Base-by-base conservation (phyloP, 1,140 invertebrate genomes). In the Trichomalopsis sarcophagae region DNA sequence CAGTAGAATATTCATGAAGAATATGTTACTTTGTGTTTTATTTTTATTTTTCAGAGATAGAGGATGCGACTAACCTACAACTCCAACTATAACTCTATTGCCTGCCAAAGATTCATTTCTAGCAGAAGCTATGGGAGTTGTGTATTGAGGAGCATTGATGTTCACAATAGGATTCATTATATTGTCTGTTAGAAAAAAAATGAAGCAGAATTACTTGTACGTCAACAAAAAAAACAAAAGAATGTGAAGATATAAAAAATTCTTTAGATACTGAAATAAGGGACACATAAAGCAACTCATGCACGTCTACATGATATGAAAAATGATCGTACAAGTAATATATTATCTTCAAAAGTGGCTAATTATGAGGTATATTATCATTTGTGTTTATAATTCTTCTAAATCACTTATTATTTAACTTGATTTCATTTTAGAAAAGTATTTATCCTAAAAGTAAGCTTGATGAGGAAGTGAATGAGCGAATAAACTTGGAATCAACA, bases 271-370 rank as follows among this genome's bases (percentile, higher is more conserved):
- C 87, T 77, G 93, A 94, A 89, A 91, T 91, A 78, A 92, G 91
- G 87, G 88, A 33, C 88, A 75, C 92, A 93, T 85, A 92, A 91
- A 84, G 88, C 89, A 55, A 95, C 94, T 14, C 94, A 94, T 89
- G 92, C 92, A 77, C 92, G 93, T 79, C 90, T 96, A 84, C 95
- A 96, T 87, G 94, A 95, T 89, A 94, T 95, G n/a, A 2, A 95
- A 94, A 87, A 96, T 89, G 96, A 97, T 89, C 94, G 95, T 3
- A 97, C 96, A 87, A 96, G 96, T 89, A 97, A 95, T 92, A 96
- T 98, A 71, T 92, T 98, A 33, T 97, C 96, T 90, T 93, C 98
- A 50, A 97, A 98, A 94, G 97, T 98, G 91, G 96, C 97, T 89
- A 97, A 97, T 91, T 98, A 97, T 91, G 97, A 98, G 92, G 95